Evolutionary conservation across 2,113 vertebrate species (phyloP).

Genomic region (Dasyprocta punctata): DNA sequence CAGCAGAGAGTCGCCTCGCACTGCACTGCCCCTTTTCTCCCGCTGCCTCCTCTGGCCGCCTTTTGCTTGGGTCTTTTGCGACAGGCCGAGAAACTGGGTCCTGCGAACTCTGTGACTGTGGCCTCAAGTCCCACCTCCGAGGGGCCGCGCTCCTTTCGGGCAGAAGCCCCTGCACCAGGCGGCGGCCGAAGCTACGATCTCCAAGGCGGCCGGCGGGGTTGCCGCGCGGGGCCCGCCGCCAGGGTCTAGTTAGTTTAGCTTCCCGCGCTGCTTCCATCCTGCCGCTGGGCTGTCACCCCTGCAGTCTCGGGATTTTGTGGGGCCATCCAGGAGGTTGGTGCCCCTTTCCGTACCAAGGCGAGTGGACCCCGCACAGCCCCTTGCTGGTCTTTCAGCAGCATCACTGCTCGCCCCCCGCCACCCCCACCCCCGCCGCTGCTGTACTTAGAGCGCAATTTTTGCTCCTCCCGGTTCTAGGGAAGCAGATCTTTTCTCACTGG

Average conservation of each 20-base stretch:
- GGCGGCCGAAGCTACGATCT: background rate
- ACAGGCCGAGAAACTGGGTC: background rate
- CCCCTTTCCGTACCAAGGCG: too few species aligned
- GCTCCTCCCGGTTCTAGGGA: too few species aligned
- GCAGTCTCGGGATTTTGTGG: background rate
- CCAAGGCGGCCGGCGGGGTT: background rate
- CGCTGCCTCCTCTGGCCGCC: background rate
- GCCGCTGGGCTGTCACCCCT: background rate
- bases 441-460: too few species aligned
- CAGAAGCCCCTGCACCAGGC: background rate
- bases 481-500: background rate
- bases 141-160: background rate
- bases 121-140: rapidly evolving
- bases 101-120: background rate
- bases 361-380: background rate
- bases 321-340: too few species aligned
- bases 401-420: too few species aligned
- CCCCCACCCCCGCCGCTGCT: background rate
- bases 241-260: rapidly evolving
- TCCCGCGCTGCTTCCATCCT: background rate
- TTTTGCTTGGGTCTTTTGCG: rapidly evolving
- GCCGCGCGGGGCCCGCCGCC: background rate
- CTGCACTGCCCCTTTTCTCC: background rate
- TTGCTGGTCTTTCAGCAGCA: background rate
- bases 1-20: background rate